Evolutionary conservation across 2,888 invertebrate species (phyloP).

Genomic region (Orchestes rusci): DNA sequence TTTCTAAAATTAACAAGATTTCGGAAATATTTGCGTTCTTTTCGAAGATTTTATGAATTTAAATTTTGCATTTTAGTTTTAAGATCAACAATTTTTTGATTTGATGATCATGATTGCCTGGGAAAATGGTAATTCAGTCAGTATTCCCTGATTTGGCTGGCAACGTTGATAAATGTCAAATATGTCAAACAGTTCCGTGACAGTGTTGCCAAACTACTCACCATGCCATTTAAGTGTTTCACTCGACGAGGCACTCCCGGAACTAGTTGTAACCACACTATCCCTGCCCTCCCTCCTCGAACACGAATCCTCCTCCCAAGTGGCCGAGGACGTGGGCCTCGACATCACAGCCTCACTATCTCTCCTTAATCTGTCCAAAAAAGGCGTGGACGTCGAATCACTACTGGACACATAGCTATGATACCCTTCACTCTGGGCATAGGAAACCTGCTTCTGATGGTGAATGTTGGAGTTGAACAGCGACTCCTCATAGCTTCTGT

Average conservation of each 20-base stretch:
- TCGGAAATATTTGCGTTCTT: too few species aligned
- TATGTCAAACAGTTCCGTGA: too few species aligned
- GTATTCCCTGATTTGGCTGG: too few species aligned
- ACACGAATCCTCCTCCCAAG: slow-evolving; percentile 19
- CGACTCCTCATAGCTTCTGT: slow-evolving; percentile 52
- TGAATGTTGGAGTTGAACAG: slow-evolving; percentile 48
- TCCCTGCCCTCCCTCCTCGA: slow-evolving; percentile 47
- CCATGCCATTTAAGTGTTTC: slow-evolving; percentile 77
- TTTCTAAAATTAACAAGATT: too few species aligned
- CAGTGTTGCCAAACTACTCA: slow-evolving; percentile 10
- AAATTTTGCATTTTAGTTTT: too few species aligned
- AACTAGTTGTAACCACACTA: slow-evolving; percentile 56
- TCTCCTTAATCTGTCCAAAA: slow-evolving; percentile 62
- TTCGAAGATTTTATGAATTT: too few species aligned
- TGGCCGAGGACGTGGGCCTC: slow-evolving; percentile 37
- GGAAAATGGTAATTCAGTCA: too few species aligned
- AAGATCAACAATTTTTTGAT: too few species aligned
- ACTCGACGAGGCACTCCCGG: slow-evolving; percentile 59
- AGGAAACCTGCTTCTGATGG: slow-evolving; percentile 67
- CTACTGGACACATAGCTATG: slow-evolving; percentile 74
- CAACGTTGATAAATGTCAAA: too few species aligned
- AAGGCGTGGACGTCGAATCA: slow-evolving; percentile 68
- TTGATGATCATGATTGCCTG: too few species aligned
- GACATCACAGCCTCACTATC: slow-evolving; percentile 52
- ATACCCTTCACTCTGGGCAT: slow-evolving; percentile 74